Conservation (phyloP, 2,113 vertebrate species). For the Caranx melampygus region DNA sequence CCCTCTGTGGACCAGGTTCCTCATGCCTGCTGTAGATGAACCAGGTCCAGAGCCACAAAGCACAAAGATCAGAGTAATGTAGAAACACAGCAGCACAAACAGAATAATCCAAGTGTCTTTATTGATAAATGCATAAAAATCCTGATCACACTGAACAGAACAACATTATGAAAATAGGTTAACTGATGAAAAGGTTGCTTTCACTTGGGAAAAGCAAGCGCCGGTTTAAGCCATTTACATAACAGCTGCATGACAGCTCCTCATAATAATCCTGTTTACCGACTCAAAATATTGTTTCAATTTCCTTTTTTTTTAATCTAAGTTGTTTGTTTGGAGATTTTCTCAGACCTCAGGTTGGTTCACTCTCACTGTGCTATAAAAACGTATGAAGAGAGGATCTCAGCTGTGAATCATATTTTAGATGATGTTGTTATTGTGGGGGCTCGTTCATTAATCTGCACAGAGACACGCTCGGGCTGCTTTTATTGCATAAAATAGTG, state of each 20-base stretch:
- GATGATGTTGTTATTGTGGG: not conserved
- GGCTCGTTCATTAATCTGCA: slow-evolving; percentile 16
- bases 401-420: not conserved
- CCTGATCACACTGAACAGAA: not conserved
- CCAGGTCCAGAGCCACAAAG: no score
- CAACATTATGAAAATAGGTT: not conserved
- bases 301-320: not conserved
- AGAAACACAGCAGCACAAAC: not conserved
- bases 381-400: no score
- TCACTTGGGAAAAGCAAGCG: slow-evolving; percentile 8
- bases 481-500: slow-evolving; percentile 15
- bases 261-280: slow-evolving; percentile 54
- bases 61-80: no score
- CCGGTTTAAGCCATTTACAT: slow-evolving; percentile 35
- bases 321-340: slow-evolving; percentile 9
- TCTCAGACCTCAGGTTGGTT: not conserved
- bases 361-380: no score
- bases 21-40: no score
- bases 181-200: not conserved
- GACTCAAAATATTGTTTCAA: slow-evolving; percentile 29
- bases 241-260: slow-evolving; percentile 38
- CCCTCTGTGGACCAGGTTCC: no score
- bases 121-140: not conserved
- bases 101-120: not conserved
- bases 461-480: not conserved